These are phyloP conservation scores for Talpa occidentalis DNA, from an alignment of 2,113 vertebrate species.

Conservation along the genomic window DNA sequence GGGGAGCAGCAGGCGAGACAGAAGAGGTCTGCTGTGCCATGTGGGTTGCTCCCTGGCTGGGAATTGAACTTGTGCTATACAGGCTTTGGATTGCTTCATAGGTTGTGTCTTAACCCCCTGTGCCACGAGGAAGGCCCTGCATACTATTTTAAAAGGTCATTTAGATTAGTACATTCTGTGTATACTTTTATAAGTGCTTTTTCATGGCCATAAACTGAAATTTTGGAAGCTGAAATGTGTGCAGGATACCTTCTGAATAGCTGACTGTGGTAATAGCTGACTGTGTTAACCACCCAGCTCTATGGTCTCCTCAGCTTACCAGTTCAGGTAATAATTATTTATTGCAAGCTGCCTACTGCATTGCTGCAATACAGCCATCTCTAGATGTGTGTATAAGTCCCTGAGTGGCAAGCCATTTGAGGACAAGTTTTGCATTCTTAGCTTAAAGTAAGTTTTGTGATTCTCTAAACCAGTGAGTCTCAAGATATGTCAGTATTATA, in stretches of 20 bases:
- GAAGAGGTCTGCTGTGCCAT: too few species aligned
- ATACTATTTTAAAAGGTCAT: not conserved
- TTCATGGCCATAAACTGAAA: slow-evolving; percentile 1
- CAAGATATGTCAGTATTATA: not conserved
- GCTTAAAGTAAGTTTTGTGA: not conserved
- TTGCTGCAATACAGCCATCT: not conserved
- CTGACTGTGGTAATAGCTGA: not conserved
- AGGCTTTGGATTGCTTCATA: too few species aligned
- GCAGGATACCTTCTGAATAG: not conserved
- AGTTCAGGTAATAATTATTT: not conserved
- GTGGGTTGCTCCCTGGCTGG: too few species aligned
- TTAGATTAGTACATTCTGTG: slow-evolving; percentile 24
- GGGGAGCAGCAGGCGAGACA: too few species aligned
- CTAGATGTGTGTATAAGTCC: not conserved
- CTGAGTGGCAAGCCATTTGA: not conserved
- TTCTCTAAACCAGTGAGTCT: slow-evolving; percentile 5
- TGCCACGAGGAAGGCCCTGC: too few species aligned
- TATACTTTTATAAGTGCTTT: slow-evolving; percentile 41
- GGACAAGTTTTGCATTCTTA: not conserved
- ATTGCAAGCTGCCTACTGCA: not conserved
- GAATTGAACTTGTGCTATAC: too few species aligned
- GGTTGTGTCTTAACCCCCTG: too few species aligned
- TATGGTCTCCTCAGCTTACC: not conserved
- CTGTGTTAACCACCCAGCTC: not conserved
- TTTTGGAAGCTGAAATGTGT: not conserved